Conservation (phyloP, 2,888 invertebrate genomes). For the Trichogramma dendrolimi region DNA sequence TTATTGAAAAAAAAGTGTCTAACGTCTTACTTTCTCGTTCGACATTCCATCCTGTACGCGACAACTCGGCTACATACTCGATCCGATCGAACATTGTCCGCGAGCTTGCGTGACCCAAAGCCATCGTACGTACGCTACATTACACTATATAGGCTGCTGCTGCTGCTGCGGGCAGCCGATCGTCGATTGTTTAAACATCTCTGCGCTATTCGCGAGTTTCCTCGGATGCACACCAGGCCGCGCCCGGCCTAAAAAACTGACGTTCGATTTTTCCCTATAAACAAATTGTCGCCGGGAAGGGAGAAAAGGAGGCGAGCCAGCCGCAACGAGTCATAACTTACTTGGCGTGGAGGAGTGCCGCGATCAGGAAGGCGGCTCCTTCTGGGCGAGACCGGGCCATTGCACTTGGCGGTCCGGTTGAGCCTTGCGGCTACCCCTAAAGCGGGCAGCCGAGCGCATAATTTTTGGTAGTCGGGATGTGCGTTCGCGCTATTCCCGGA, state of each 20-base stretch:
- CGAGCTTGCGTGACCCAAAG: no score
- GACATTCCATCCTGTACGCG: no score
- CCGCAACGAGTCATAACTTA: slow-evolving; percentile 55
- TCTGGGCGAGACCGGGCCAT: slow-evolving; percentile 62
- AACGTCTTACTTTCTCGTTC: no score
- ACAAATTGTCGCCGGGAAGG: background rate
- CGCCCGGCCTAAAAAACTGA: slow-evolving; percentile 2
- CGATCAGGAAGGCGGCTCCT: slow-evolving; percentile 68
- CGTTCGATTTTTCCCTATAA: slow-evolving; percentile 15
- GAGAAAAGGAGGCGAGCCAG: slow-evolving; percentile 18
- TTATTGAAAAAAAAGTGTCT: no score
- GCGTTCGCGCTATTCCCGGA: slow-evolving; percentile 62
- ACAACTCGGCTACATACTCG: no score
- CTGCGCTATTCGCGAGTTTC: background rate
- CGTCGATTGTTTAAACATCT: slow-evolving; percentile 17
- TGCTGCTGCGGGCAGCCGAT: background rate
- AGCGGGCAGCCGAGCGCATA: slow-evolving; percentile 60
- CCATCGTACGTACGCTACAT: no score
- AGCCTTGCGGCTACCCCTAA: slow-evolving; percentile 61
- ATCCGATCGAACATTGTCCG: no score
- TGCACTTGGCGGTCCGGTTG: slow-evolving; percentile 60
- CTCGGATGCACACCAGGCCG: slow-evolving; percentile 23
- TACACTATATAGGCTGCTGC: no score
- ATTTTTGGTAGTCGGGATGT: slow-evolving; percentile 63
- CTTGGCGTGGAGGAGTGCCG: slow-evolving; percentile 70